Base-by-base conservation (phyloP, 1,140 invertebrate species). In the Panagrolaimus sp. region DNA sequence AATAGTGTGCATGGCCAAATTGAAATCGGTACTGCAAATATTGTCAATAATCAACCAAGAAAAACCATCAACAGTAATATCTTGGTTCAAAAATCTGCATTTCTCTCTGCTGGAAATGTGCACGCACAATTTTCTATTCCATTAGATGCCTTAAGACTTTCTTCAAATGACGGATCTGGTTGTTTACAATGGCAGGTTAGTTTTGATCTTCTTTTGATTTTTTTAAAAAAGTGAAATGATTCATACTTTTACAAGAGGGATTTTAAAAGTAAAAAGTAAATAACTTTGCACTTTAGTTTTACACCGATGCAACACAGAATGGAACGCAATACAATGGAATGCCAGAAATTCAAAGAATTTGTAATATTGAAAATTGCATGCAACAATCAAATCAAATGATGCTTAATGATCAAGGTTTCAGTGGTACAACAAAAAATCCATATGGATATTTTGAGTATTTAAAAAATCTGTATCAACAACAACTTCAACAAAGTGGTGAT, bases 181-280 rank as follows among this genome's bases (percentile, higher is more conserved):
- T 57, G 51, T 16, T 25, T 57, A 27, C 51, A 57, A 57, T 57
- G 51, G 51, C 51, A 57, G 51, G 51, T 57, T 25, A 27, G 51
- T 57, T 25, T 57, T 27, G 51, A 57, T 57, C 51, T 57, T 27
- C 9, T 11, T 9, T 57, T 57, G 51, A 27, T 57, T 25, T 51
- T 16, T 23, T 27, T 16, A 25, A 57, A 57, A 57, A n/a, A n/a
- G n/a, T n/a, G n/a, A n/a, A 57, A 57, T 57, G 31, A 38, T 38
- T 38, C 31, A 38, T 38, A 38, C 31, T 38, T 38, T 38, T 38
- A 38, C 31, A 2, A 38, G 2, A 7, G n/a, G n/a, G n/a, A n/a
- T n/a, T n/a, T n/a, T n/a, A n/a, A n/a, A n/a, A n/a, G n/a, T n/a
- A 4, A 57, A 57, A n/a, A 27, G n/a, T 57, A 27, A 57, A 57